Conservation (phyloP, 2,888 invertebrate species). For the Suillia variegata region DNA sequence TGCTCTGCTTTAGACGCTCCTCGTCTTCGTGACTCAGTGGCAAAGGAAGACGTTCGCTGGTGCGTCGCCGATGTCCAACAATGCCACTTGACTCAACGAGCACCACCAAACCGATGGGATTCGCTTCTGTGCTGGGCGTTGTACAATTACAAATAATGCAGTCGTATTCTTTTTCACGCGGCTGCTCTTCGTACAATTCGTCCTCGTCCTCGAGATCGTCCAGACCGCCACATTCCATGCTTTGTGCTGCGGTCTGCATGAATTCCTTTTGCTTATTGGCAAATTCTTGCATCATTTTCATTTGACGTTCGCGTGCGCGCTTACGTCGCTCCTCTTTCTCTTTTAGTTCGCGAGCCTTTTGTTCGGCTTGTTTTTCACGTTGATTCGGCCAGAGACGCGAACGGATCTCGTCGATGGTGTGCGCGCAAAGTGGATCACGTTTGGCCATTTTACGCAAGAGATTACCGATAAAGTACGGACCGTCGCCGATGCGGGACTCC, state of each 20-base stretch:
- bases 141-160: conserved; percentile 96
- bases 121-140: conserved; percentile 79
- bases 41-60: conserved; percentile 59
- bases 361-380: conserved; percentile 79
- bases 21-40: conserved; percentile 72
- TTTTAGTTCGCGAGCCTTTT: conserved; percentile 66
- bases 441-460: conserved; percentile 77
- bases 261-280: conserved; percentile 89
- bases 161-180: conserved; percentile 77
- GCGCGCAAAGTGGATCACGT: conserved; percentile 73
- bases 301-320: conserved; percentile 86
- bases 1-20: conserved; percentile 65
- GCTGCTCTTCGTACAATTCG: conserved; percentile 67
- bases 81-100: conserved; percentile 86
- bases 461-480: conserved; percentile 83
- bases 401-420: conserved; percentile 73
- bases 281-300: conserved; percentile 92
- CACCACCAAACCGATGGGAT: conserved; percentile 88
- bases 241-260: conserved; percentile 78
- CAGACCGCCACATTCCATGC: conserved; percentile 58
- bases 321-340: conserved; percentile 85
- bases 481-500: conserved; percentile 73
- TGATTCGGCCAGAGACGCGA: conserved; percentile 80
- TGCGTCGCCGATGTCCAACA: conserved; percentile 74
- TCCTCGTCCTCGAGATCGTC: conserved; percentile 65